Percentiles rank a stretch among this genome's conserved stretches.
Evolutionary conservation across 2,888 invertebrate genomes (phyloP).

Genomic region (Tanypteryx hageni): DNA sequence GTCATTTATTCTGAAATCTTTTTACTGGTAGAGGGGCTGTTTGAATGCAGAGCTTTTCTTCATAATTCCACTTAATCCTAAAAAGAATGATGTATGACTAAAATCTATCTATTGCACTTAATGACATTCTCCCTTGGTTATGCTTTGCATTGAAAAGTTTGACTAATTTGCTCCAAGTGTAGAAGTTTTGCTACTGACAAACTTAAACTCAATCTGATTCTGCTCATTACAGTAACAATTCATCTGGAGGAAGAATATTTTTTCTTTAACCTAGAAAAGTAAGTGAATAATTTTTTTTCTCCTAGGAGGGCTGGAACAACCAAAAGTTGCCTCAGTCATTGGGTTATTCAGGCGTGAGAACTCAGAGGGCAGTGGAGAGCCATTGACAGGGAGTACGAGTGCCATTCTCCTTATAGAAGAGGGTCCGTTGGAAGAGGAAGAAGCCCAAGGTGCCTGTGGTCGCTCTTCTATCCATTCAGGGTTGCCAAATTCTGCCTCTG

Average conservation of each 20-base stretch:
- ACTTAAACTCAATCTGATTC: not conserved
- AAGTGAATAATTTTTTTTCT: constrained; percentile 1
- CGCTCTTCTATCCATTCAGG: constrained; percentile 64
- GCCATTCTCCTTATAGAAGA: constrained; percentile 81
- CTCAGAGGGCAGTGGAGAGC: constrained; percentile 77
- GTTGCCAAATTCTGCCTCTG: constrained; percentile 71
- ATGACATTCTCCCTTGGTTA: too few species aligned
- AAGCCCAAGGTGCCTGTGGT: constrained; percentile 46
- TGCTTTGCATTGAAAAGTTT: too few species aligned
- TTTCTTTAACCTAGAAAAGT: not conserved
- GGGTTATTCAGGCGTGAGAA: constrained; percentile 92
- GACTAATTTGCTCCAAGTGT: too few species aligned
- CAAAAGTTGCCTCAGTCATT: constrained; percentile 90
- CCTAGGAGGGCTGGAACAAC: constrained; percentile 90
- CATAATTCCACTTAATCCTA: too few species aligned
- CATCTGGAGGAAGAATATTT: not conserved
- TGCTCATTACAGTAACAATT: not conserved
- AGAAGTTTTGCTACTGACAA: too few species aligned
- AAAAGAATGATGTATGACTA: too few species aligned
- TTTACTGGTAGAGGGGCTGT: too few species aligned
- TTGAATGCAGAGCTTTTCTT: too few species aligned
- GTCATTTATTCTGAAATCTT: too few species aligned
- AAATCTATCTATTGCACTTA: too few species aligned
- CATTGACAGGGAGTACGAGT: constrained; percentile 74
- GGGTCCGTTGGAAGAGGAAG: constrained; percentile 70